Base-by-base conservation (phyloP, 2,113 vertebrate genomes). In the Megaceryle torquata region DNA sequence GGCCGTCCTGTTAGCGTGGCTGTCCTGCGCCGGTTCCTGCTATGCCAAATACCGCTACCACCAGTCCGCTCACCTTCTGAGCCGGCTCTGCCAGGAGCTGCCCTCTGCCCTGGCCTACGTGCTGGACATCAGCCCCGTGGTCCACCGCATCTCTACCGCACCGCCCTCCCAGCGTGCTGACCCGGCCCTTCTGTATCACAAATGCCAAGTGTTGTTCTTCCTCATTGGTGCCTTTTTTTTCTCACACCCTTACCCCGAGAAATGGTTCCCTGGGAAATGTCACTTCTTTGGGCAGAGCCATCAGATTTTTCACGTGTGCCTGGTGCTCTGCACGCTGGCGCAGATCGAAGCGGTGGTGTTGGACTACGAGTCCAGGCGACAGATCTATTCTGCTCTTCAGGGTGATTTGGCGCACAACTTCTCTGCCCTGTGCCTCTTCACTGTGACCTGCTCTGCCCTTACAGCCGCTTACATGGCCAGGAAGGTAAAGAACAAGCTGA, bases 251-350 rank as follows among this genome's bases (percentile, higher is more conserved):
- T 98, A 99, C 96, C 99, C 99, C 0, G 99, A 99, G 98, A 98
- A 99, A 83, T 99, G 98, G 98, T 98, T 99, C 93, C 99, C 99
- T 0, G 99, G 99, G 26, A 98, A 96, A 89, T 99, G 99, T 71
- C 99, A 99, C 87, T 98, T 99, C 84, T 98, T 99, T 0, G 99
- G 99, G 57, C 99, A 99, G 97, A 98, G 99, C 96, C 99, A 99
- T 95, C 99, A 99, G 97, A 98, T 99, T 82, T 99, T 99, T 60
- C 99, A 99, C 2, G 97, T 99, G 69, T 99, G 98, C 77, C 97
- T 99, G 97, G 98, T 99, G 39, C 97, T 99, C 48, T 99, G 99
- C 97, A 99, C 99, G 1, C 96, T 99, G 96, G 98, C 98, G 48
- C 99, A 99, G 98, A 97, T 99, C 10, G 99, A 99, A 96, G 99